Conservation (phyloP, 64 coral and sea anemone genomes). For the Pachyseris speciosa region DNA sequence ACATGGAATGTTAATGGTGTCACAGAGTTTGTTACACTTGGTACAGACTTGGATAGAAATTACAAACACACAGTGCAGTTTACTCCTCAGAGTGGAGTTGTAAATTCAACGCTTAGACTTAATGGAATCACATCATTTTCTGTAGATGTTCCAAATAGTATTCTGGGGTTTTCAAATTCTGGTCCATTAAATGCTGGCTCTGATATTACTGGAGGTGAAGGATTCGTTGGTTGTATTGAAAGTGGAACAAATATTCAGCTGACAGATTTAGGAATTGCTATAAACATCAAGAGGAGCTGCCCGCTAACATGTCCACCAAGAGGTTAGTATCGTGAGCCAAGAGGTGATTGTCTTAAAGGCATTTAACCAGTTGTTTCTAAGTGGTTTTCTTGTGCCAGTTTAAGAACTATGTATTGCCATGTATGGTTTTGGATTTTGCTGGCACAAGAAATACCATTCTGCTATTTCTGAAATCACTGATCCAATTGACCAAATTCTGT, state of each 20-base stretch:
- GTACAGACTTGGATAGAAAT: constrained; percentile 73
- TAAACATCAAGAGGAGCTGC: constrained; percentile 7
- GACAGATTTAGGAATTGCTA: background rate
- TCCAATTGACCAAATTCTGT: too few relatives aligned
- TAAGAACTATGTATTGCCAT: too few relatives aligned
- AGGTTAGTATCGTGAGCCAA: constrained; percentile 43
- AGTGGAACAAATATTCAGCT: constrained; percentile 68
- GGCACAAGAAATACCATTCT: too few relatives aligned
- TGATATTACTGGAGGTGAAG: background rate
- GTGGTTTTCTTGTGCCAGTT: too few relatives aligned
- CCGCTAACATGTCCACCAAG: constrained; percentile 11
- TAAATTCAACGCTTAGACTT: constrained; percentile 62
- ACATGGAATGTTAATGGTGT: constrained; percentile 44
- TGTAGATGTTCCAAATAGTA: constrained; percentile 40
- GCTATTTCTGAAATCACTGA: too few relatives aligned
- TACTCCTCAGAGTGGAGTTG: constrained; percentile 21
- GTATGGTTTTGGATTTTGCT: too few relatives aligned
- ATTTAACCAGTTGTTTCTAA: too few relatives aligned
- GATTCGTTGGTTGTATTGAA: constrained; percentile 77
- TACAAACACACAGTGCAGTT: constrained; percentile 44
- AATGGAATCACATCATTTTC: background rate
- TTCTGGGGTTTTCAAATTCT: constrained; percentile 27
- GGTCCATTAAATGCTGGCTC: constrained; percentile 51
- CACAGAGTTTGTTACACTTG: constrained; percentile 46
- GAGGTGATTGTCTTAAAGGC: too few relatives aligned